Base-by-base conservation (phyloP, 2,888 invertebrate genomes). In the Diaprepes abbreviatus region DNA sequence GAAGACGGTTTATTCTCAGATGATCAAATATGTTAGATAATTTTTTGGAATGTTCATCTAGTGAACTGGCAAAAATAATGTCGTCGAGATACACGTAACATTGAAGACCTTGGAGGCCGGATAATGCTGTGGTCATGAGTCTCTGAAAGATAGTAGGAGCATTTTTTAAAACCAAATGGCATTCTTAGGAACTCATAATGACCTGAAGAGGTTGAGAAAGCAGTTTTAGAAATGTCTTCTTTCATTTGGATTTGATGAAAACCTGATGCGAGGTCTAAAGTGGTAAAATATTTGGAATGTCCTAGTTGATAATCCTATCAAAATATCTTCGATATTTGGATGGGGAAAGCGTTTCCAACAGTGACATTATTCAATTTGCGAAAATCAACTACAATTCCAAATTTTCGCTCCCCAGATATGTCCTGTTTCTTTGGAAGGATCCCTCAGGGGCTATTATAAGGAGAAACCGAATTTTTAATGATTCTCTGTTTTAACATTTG, bases 131-230 rank as follows among this genome's bases (percentile, higher is more conserved):
- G 24, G 70, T 71, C 74, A 74, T 74, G 57, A 74, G n/a, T 5
- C 71, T 16, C 58, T 72, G 72, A 40, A 73, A 74, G n/a, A 60
- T 70, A 31, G 24, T 38, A 0, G 84, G 84, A 0, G 83, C 83
- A 66, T 83, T 83, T 76, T 80, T 81, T 6, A 85, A 76, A n/a
- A 1, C 81, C 83, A 71, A 84, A 81, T 0, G 81, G 81, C 78
- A 83, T 79, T 16, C 81, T 60, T 5, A 66, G 73, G 57, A 76
- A 84, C 70, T 83, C 78, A 52, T 75, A 82, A 65, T 82, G 82
- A 19, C 80, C 83, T 6, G 68, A 54, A 28, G 75, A 77, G 7
- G 77, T 76, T 2, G 76, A 75, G 67, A 83, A 83, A 1, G 82
- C 83, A 7, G 82, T 83, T 78, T 83, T 83, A 19, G 69, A 60